These are phyloP conservation scores for Lacanobia wlatinum DNA, from an alignment of 2,888 invertebrate species.

Conservation along the genomic window DNA sequence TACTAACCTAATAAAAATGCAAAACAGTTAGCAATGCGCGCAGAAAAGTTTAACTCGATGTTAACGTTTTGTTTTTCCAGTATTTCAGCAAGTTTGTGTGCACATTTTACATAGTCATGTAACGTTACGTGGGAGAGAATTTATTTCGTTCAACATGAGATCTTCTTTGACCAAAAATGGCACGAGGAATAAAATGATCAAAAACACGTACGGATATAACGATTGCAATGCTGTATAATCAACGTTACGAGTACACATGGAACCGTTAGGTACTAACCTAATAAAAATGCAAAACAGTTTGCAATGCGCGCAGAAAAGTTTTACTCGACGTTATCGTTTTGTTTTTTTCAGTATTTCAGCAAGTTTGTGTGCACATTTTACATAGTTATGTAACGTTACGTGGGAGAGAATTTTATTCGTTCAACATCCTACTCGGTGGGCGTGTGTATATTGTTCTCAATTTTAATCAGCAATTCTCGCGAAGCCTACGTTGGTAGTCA, in stretches of 20 bases:
- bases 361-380: not conserved
- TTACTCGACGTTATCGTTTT: constrained; percentile 4
- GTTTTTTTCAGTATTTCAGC: constrained; percentile 33
- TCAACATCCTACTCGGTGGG: not conserved
- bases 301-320: constrained; percentile 33
- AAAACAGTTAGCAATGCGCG: constrained; percentile 19
- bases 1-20: constrained; percentile 13
- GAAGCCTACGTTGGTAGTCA: not conserved
- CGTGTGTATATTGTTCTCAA: not conserved
- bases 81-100: constrained; percentile 16
- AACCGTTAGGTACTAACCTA: constrained; percentile 7
- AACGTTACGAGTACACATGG: not conserved
- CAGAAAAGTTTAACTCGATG: constrained; percentile 30
- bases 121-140: too few relatives aligned
- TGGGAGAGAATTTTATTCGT: not conserved
- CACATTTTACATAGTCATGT: too few relatives aligned
- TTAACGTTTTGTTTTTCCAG: constrained; percentile 32
- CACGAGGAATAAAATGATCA: not conserved
- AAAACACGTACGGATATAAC: not conserved
- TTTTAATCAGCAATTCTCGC: not conserved
- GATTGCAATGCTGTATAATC: not conserved
- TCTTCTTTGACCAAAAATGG: not conserved
- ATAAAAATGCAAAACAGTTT: constrained; percentile 30
- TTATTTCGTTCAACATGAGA: too few relatives aligned
- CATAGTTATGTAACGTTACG: constrained; percentile 1